A percentile compares a stretch with the other conserved stretches of the same genome.
phyloP scores from a whole-genome alignment of 2,888 invertebrate genomes.

The Cantharis rustica region DNA sequence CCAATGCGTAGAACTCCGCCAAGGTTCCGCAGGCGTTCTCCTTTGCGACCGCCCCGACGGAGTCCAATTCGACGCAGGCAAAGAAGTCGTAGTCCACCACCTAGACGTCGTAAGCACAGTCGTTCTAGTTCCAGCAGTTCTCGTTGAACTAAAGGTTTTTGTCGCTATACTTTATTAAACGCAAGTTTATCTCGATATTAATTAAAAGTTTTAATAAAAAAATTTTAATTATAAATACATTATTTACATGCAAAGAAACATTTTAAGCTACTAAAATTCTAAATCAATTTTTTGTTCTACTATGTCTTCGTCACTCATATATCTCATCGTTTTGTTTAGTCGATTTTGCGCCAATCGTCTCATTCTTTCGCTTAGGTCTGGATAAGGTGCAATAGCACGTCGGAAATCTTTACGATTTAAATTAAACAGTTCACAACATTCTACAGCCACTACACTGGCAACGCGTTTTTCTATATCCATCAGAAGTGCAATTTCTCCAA shows the following conservation, averaged over 20 bases:
- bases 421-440: conserved; percentile 55
- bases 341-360: conserved; percentile 42
- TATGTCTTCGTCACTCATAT: conserved; percentile 10
- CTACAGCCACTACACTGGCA: conserved; percentile 55
- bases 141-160: conserved; percentile 54
- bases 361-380: conserved; percentile 48
- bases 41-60: conserved; percentile 52
- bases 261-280: not conserved
- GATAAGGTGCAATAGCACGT: conserved; percentile 49
- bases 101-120: conserved; percentile 70
- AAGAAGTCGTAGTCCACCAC: conserved; percentile 62
- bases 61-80: conserved; percentile 64
- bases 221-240: not conserved
- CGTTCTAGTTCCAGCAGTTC: conserved; percentile 78
- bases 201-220: not conserved
- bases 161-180: not conserved
- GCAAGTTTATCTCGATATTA: not conserved
- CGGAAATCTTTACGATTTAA: conserved; percentile 52
- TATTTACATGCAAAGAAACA: not conserved
- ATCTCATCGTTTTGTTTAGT: conserved; percentile 9
- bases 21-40: conserved; percentile 54
- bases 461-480: conserved; percentile 52
- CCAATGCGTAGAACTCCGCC: conserved; percentile 58
- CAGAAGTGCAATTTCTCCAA: conserved; percentile 57
- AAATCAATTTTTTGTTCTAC: not conserved